phyloP scores from a whole-genome alignment of 2,797 vertebrate species.

The Chiloscyllium punctatum region DNA sequence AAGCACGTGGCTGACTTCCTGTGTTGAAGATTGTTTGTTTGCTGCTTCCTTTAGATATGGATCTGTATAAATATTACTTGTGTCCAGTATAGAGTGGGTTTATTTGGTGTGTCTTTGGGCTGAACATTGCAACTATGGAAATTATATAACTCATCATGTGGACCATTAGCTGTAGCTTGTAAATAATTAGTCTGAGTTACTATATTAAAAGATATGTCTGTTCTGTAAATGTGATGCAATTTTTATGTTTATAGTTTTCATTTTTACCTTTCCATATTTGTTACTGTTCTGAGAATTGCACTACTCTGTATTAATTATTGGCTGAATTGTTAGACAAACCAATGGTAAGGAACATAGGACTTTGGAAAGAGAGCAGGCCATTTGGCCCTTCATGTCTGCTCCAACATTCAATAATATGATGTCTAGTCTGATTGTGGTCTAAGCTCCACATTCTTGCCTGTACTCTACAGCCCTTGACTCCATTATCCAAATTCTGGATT shows the following conservation, averaged over 20 bases:
- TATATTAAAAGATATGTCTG: not conserved
- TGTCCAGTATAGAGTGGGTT: not conserved
- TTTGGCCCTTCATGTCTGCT: too few species aligned
- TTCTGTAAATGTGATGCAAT: not conserved
- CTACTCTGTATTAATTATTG: not conserved
- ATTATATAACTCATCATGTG: not conserved
- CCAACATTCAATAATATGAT: too few species aligned
- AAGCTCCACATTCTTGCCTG: too few species aligned
- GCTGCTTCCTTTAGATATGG: not conserved
- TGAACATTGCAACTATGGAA: not conserved
- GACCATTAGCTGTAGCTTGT: not conserved
- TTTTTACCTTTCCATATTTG: not conserved
- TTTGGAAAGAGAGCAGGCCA: too few species aligned
- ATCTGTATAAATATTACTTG: not conserved
- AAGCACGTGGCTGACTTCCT: not conserved
- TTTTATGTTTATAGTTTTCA: not conserved
- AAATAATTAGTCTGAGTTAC: not conserved
- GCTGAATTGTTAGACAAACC: not conserved
- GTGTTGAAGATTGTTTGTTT: not conserved
- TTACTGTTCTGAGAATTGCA: not conserved
- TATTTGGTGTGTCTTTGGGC: not conserved
- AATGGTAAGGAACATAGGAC: not conserved
- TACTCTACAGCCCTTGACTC: too few species aligned
- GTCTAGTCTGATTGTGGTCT: too few species aligned
- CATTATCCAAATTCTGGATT: too few species aligned